Percentiles rank a stretch among this genome's conserved stretches.
Conservation (phyloP, 2,797 vertebrate species). For the Numenius phaeopus region DNA sequence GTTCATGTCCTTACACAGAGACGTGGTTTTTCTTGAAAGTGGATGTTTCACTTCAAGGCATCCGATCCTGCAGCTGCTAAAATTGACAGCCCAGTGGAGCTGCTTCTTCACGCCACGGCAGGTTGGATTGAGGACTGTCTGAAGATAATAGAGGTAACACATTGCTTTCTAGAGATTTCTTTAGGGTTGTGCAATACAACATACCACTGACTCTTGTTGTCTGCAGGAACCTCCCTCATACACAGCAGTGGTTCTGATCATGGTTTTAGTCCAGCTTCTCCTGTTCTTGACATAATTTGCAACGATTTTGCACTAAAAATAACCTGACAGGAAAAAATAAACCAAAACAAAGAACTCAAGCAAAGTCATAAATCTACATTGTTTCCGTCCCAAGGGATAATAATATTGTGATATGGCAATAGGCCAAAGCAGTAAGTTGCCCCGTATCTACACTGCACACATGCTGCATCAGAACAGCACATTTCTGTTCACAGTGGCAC, state of each 20-base stretch:
- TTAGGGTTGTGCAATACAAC: not conserved
- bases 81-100: not conserved
- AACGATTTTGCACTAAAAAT: constrained; percentile 50
- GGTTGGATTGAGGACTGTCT: not conserved
- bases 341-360: constrained; percentile 21
- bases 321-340: constrained; percentile 32
- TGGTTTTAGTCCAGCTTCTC: not conserved
- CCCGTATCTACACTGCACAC: not conserved
- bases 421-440: not conserved
- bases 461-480: not conserved
- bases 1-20: not conserved
- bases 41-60: not conserved
- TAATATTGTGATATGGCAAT: not conserved
- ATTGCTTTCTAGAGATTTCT: constrained; percentile 23
- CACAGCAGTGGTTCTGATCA: not conserved
- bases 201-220: not conserved
- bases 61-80: not conserved
- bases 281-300: constrained; percentile 2
- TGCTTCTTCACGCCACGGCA: fast-evolving
- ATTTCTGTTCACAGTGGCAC: not conserved
- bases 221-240: not conserved
- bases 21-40: not conserved
- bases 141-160: not conserved
- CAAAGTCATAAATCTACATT: not conserved
- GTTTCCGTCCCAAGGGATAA: not conserved